phyloP scores from a whole-genome alignment of 1,140 invertebrate genomes.

The Hormaphis cornu region DNA sequence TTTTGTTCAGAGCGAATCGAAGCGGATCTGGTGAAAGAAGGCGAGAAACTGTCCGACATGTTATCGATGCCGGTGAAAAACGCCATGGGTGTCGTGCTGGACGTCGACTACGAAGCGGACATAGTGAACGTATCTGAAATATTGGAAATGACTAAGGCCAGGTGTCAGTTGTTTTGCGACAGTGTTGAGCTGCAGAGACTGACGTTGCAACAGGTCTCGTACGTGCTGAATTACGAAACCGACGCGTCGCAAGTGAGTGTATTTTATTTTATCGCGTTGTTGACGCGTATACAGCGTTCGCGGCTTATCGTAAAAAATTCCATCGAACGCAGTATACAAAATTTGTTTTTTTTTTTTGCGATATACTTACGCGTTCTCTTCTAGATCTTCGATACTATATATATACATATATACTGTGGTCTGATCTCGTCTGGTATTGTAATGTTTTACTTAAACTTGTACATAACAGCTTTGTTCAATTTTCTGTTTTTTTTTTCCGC shows the following conservation, averaged over 20 bases:
- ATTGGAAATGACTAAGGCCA: slow-evolving; percentile 49
- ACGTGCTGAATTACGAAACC: slow-evolving; percentile 63
- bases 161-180: slow-evolving; percentile 58
- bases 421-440: too few relatives aligned
- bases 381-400: too few relatives aligned
- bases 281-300: background rate
- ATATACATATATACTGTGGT: too few relatives aligned
- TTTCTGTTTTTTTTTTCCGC: background rate
- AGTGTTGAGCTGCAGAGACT: slow-evolving; percentile 62
- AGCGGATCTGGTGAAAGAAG: slow-evolving; percentile 60
- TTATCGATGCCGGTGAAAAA: slow-evolving; percentile 71
- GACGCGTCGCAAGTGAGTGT: slow-evolving; percentile 58
- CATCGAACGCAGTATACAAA: background rate
- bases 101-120: slow-evolving; percentile 60
- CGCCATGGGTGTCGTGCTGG: slow-evolving; percentile 61
- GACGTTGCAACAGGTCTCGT: slow-evolving; percentile 63
- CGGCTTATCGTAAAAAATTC: background rate
- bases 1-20: slow-evolving; percentile 51
- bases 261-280: background rate
- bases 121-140: slow-evolving; percentile 61
- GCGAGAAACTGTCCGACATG: slow-evolving; percentile 67
- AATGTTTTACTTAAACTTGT: background rate
- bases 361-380: too few relatives aligned
- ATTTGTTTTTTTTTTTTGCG: background rate
- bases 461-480: background rate